phyloP scores from a whole-genome alignment of 2,888 invertebrate species.

The Ormyrus thymus region DNA sequence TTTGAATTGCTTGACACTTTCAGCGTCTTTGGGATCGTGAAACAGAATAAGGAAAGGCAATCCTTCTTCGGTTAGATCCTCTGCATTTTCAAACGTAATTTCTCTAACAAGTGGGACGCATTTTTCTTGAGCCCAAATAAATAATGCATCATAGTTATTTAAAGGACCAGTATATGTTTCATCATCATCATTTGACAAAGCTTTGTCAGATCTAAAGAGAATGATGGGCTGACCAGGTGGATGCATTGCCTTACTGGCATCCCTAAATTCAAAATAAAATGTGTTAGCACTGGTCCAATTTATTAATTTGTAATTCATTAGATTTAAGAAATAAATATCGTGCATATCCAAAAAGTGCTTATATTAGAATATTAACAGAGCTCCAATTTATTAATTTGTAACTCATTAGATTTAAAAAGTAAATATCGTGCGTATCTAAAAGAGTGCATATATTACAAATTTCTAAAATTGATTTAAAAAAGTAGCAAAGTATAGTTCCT shows the following conservation, averaged over 20 bases:
- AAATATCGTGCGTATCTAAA: too few relatives aligned
- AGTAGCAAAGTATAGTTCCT: too few relatives aligned
- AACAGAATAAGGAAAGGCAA: constrained; percentile 98
- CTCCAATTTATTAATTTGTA: too few relatives aligned
- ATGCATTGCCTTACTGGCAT: constrained; percentile 88
- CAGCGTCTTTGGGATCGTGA: constrained; percentile 88
- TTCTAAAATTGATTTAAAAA: too few relatives aligned
- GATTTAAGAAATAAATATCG: too few relatives aligned
- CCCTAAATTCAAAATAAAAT: constrained; percentile 65
- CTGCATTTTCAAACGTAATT: constrained; percentile 99
- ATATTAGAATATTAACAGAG: too few relatives aligned
- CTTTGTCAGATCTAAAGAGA: constrained; percentile 88
- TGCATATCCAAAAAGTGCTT: too few relatives aligned
- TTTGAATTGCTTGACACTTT: constrained; percentile 90
- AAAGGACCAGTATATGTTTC: constrained; percentile 88
- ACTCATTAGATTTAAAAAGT: too few relatives aligned
- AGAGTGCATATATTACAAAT: too few relatives aligned
- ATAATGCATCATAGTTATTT: constrained; percentile 87
- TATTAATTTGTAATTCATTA: too few relatives aligned
- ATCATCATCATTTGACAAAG: constrained; percentile 87
- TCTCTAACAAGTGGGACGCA: constrained; percentile 98
- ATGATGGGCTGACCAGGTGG: constrained; percentile 88
- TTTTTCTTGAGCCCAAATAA: constrained; percentile 92
- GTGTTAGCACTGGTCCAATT: background rate
- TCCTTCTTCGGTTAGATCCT: constrained; percentile 98